These are phyloP conservation scores for Spermophilus dauricus DNA, from an alignment of 2,113 vertebrate species.

Conservation along the genomic window DNA sequence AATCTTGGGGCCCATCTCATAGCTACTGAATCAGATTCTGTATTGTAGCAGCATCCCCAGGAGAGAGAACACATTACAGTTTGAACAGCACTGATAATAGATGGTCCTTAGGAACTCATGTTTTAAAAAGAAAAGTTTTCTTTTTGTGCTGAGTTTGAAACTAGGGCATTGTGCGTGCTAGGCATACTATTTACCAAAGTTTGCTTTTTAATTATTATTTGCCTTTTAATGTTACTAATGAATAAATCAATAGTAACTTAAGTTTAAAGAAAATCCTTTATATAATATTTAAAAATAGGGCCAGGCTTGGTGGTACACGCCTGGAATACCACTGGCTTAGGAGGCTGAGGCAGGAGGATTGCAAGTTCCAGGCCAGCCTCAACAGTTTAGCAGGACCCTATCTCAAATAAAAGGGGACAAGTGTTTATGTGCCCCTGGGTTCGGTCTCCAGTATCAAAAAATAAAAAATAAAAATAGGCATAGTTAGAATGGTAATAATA, in stretches of 20 bases:
- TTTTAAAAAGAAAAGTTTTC: neutral
- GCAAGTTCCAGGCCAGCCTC: too few relatives aligned
- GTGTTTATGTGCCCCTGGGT: too few relatives aligned
- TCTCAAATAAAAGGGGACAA: too few relatives aligned
- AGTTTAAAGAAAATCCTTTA: neutral
- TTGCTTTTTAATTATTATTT: neutral
- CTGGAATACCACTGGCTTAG: too few relatives aligned
- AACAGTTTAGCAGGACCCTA: too few relatives aligned
- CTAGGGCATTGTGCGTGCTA: neutral
- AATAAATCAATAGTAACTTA: neutral
- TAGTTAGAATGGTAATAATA: conserved; percentile 31
- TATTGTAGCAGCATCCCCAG: neutral
- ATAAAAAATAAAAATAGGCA: too few relatives aligned
- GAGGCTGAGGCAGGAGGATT: too few relatives aligned
- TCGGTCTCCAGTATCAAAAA: too few relatives aligned
- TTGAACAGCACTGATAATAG: neutral
- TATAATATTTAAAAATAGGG: conserved; percentile 1
- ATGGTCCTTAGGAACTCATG: neutral
- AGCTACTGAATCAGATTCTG: neutral
- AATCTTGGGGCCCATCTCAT: too few relatives aligned
- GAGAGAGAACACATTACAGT: neutral
- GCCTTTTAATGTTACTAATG: conserved; percentile 21
- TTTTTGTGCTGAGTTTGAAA: neutral
- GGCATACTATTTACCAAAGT: neutral
- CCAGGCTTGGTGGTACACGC: too few relatives aligned